Evolutionary conservation across 2,113 vertebrate genomes (phyloP).

Genomic region (Ptyas mucosa): DNA sequence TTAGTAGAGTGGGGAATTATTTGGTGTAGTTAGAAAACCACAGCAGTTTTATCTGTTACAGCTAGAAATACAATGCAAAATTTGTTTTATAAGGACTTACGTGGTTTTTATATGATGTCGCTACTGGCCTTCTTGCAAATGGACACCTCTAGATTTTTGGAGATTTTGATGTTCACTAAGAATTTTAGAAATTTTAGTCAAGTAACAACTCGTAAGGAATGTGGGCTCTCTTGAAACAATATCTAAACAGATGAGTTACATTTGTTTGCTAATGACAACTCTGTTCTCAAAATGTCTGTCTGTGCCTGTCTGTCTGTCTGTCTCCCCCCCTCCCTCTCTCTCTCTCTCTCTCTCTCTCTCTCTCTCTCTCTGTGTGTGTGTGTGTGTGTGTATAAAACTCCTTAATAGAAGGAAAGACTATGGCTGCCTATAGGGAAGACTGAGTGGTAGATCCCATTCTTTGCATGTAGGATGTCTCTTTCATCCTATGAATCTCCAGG

Average conservation of each 20-base stretch:
- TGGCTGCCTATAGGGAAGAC: background rate
- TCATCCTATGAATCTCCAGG: background rate
- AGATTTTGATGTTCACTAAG: background rate
- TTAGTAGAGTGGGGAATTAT: background rate
- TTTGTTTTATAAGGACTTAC: background rate
- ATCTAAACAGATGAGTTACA: background rate
- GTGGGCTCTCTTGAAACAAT: background rate
- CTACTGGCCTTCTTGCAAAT: background rate
- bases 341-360: too few relatives aligned
- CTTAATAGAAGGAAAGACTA: background rate
- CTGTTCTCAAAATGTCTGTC: background rate
- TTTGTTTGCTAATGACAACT: background rate
- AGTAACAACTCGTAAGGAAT: background rate
- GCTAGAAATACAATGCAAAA: background rate
- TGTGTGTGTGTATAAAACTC: too few relatives aligned
- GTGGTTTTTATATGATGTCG: background rate
- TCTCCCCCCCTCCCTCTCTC: too few relatives aligned
- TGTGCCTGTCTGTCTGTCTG: fast-evolving
- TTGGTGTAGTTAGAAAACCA: background rate
- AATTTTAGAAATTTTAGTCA: background rate
- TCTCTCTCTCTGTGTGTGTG: too few relatives aligned
- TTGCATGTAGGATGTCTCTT: background rate
- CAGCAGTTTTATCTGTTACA: background rate
- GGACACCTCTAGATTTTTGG: background rate
- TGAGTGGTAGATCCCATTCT: background rate